A percentile compares a stretch with the other conserved stretches of the same genome.
Evolutionary conservation across 2,797 vertebrate species (phyloP).

Genomic region (Rhynchonycteris naso): DNA sequence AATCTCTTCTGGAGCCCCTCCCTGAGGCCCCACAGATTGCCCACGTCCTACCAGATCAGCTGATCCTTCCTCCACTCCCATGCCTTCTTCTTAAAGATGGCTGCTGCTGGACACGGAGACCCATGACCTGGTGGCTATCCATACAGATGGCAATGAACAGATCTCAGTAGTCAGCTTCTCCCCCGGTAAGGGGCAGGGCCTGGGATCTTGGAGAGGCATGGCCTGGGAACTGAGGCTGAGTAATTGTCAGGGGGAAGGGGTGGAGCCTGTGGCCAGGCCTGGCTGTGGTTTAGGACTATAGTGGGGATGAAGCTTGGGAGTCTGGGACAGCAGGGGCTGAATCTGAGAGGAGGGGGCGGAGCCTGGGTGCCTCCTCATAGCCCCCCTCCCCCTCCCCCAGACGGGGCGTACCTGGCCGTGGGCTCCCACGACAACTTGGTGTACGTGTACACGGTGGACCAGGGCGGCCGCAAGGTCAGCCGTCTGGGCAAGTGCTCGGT

Average conservation of each 20-base stretch:
- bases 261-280: not conserved
- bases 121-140: conserved; percentile 91
- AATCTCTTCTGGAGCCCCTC: not conserved
- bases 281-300: not conserved
- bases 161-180: conserved; percentile 94
- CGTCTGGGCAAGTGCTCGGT: conserved; percentile 94
- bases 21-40: not conserved
- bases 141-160: conserved; percentile 94
- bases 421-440: conserved; percentile 96
- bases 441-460: conserved; percentile 94
- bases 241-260: not conserved
- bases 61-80: not conserved
- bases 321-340: conserved; percentile 1
- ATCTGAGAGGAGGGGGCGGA: conserved; percentile 54
- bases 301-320: not conserved
- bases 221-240: not conserved
- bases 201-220: not conserved
- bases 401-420: conserved; percentile 93
- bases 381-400: conserved; percentile 82
- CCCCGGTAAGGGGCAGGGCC: conserved; percentile 87
- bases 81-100: conserved; percentile 87
- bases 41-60: not conserved
- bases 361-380: conserved; percentile 75
- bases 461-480: conserved; percentile 92
- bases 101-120: conserved; percentile 94